Percentiles rank a stretch among this genome's conserved stretches.
phyloP scores from a whole-genome alignment of 1,140 invertebrate genomes.

The Hylaeus anthracinus region DNA sequence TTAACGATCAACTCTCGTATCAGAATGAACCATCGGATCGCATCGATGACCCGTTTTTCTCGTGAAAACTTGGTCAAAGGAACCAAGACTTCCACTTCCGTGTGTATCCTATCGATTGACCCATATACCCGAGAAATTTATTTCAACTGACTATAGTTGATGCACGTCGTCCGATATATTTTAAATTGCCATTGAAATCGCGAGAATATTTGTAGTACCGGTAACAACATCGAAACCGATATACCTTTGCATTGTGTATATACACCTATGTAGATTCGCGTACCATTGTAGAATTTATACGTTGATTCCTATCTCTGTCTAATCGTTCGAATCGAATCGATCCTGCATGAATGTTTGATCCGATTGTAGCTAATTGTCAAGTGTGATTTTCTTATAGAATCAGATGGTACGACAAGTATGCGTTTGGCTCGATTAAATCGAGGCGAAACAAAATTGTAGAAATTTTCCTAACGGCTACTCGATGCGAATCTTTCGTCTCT shows the following conservation, averaged over 20 bases:
- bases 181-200: not conserved
- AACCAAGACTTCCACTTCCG: not conserved
- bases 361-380: too few species aligned
- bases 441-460: not conserved
- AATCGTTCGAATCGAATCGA: not conserved
- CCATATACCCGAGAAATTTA: constrained; percentile 14
- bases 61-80: constrained; percentile 2
- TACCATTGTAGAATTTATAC: not conserved
- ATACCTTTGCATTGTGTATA: not conserved
- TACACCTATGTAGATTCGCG: too few species aligned
- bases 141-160: not conserved
- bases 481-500: not conserved
- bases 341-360: not conserved
- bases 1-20: too few species aligned
- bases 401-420: not conserved
- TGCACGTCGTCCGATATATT: not conserved
- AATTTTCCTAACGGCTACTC: not conserved
- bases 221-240: not conserved
- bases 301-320: not conserved
- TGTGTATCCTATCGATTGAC: constrained; percentile 32
- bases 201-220: too few species aligned
- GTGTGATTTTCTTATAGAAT: too few species aligned
- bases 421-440: not conserved
- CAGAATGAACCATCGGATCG: not conserved
- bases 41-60: not conserved